A percentile compares a stretch with the other conserved stretches of the same genome.
phyloP scores from a whole-genome alignment of 2,797 vertebrate genomes.

The Micrastur ruficollis region DNA sequence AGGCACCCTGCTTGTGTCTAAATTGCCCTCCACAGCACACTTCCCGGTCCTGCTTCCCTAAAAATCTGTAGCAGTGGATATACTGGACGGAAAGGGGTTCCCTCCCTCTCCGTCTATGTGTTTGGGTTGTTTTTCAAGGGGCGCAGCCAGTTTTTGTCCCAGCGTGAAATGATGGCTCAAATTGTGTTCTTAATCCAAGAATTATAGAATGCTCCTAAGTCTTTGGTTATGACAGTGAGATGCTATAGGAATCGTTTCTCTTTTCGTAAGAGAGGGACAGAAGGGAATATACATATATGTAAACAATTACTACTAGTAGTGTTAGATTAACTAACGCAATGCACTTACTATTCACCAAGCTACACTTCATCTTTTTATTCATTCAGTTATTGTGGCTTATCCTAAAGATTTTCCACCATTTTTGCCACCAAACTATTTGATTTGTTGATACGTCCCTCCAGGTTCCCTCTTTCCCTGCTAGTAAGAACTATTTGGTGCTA shows the following conservation, averaged over 20 bases:
- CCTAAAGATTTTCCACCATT: neutral
- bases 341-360: neutral
- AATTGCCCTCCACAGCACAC: neutral
- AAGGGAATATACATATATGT: neutral
- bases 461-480: neutral
- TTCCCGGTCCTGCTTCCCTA: neutral
- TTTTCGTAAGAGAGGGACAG: neutral
- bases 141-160: neutral
- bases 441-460: neutral
- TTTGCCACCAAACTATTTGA: neutral
- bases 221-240: neutral
- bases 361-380: neutral
- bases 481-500: neutral
- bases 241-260: neutral
- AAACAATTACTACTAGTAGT: neutral
- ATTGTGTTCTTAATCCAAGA: neutral
- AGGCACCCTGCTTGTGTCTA: neutral
- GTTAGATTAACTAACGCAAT: neutral
- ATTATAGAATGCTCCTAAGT: neutral
- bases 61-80: neutral
- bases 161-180: rapidly evolving
- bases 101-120: neutral
- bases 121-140: neutral
- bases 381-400: neutral
- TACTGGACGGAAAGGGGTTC: neutral